Evolutionary conservation across 2,113 vertebrate species (phyloP), one percentile per base, ranked within the genome.

Genomic region (Aviceda subcristata): DNA sequence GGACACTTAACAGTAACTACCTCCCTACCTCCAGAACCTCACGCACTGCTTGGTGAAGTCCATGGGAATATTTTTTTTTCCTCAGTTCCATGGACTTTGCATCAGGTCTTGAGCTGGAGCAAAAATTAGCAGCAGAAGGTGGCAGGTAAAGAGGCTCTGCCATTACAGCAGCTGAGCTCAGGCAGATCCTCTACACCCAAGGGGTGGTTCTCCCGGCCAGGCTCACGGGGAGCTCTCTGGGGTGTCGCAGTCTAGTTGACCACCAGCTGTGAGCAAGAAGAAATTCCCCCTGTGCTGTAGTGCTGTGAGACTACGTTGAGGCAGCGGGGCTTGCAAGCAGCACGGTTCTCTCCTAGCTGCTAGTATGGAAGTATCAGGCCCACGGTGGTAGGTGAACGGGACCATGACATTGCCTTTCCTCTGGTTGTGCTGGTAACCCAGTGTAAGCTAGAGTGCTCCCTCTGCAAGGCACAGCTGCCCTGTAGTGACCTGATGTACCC

Each of bases 141-240:
- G 22, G 30, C 24, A 72, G 21, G 16, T 56, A 26, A 66, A 76
- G 38, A 63, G 30, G 16, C 15, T 55, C 67, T 91, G 68, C 68
- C 34, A 63, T 72, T 19, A 30, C 16, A 66, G 46, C 14, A 76
- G 68, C 69, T 67, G 39, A 77, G 39, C 36, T 82, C 39, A 51
- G 46, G 23, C 20, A 66, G 63, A 45, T 51, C 46, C 59, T 67
- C 4, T 11, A 8, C 53, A 73, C 18, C 15, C 41, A 39, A 55
- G 23, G 24, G 30, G 5, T 3, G 3, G 36, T 46, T 57, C 34
- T 63, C 34, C 30, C 0, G 2, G 11, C 14, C 1, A 0, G n/a
- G 43, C 48, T 78, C 10, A 2, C 36, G 34, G 72, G 38, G 27
- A 60, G 21, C 30, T 59, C 15, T n/a, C n/a, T 48, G 38, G 9